Evolutionary conservation across 2,888 invertebrate species (phyloP).

Genomic region (Salpingus planirostris): DNA sequence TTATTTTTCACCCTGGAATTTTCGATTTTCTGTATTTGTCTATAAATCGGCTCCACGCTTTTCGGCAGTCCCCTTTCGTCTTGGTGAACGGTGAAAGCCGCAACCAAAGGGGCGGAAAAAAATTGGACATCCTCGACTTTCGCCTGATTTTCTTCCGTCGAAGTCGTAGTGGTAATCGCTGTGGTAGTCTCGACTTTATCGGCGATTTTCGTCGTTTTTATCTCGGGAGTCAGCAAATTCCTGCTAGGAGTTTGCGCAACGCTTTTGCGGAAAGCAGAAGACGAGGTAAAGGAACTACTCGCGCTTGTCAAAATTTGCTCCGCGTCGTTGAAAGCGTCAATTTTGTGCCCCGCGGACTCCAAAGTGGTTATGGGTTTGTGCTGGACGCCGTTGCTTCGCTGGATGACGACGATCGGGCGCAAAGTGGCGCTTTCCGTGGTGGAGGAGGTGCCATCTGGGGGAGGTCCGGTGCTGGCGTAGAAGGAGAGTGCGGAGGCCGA

Average conservation of each 20-base stretch:
- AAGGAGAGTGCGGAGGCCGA: constrained; percentile 52
- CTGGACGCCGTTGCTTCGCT: constrained; percentile 31
- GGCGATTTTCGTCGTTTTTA: constrained; percentile 8
- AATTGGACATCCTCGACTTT: constrained; percentile 67
- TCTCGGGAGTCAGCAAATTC: no score
- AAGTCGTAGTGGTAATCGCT: constrained; percentile 49
- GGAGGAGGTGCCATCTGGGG: constrained; percentile 18
- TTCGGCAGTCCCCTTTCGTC: constrained; percentile 71
- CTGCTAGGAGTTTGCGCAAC: no score
- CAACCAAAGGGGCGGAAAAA: constrained; percentile 70
- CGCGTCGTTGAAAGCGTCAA: constrained; percentile 15
- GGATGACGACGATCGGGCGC: constrained; percentile 28
- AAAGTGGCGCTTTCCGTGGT: constrained; percentile 15
- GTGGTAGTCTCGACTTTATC: constrained; percentile 19
- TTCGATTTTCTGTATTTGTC: no score
- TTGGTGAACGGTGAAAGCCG: constrained; percentile 79
- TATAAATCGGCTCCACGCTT: constrained; percentile 65
- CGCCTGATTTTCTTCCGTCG: constrained; percentile 58
- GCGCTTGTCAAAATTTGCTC: constrained; percentile 35
- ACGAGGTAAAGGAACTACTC: constrained; percentile 25
- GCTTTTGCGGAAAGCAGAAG: no score
- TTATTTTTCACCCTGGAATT: constrained; percentile 25
- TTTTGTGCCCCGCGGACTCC: no score
- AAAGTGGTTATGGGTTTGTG: constrained; percentile 26
- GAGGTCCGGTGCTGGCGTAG: constrained; percentile 44